These are phyloP conservation scores for Actinostola sp. DNA, from an alignment of 92 coral and sea anemone genomes.

Conservation along the genomic window DNA sequence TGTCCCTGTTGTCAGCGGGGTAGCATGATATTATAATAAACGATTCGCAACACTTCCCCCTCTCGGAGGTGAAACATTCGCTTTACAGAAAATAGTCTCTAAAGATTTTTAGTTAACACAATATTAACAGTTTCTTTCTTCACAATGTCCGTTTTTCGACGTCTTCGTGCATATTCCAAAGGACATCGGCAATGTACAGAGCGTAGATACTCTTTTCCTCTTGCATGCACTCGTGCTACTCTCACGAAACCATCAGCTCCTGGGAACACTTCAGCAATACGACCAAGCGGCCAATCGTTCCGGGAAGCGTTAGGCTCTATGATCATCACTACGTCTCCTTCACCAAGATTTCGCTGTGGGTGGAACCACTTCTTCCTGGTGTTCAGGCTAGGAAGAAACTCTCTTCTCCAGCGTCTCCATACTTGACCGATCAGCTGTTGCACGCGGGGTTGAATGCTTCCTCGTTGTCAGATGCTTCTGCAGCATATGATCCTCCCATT, in stretches of 20 bases:
- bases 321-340: slow-evolving; percentile 62
- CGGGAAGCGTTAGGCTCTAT: slow-evolving; percentile 44
- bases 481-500: slow-evolving; percentile 65
- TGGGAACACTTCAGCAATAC: slow-evolving; percentile 29
- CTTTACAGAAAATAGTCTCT: too few relatives aligned
- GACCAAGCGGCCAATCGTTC: slow-evolving; percentile 63
- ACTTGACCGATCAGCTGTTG: slow-evolving; percentile 58
- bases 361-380: slow-evolving; percentile 59
- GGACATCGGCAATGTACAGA: slow-evolving; percentile 59
- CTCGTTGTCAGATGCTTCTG: slow-evolving; percentile 46
- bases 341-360: slow-evolving; percentile 40
- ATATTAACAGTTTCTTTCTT: too few relatives aligned
- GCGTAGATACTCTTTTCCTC: slow-evolving; percentile 25
- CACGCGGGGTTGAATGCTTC: slow-evolving; percentile 51
- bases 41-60: too few relatives aligned
- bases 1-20: too few relatives aligned
- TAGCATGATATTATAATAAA: too few relatives aligned
- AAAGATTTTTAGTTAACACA: too few relatives aligned
- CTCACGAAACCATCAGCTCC: slow-evolving; percentile 54
- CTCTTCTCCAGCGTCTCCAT: slow-evolving; percentile 63
- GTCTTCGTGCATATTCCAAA: slow-evolving; percentile 38
- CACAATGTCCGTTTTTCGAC: too few relatives aligned
- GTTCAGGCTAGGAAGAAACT: slow-evolving; percentile 63
- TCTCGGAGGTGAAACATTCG: too few relatives aligned
- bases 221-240: slow-evolving; percentile 29